A percentile compares a stretch with the other conserved stretches of the same genome.
Conservation (phyloP, 2,888 invertebrate genomes). For the Odontocerum albicorne region DNA sequence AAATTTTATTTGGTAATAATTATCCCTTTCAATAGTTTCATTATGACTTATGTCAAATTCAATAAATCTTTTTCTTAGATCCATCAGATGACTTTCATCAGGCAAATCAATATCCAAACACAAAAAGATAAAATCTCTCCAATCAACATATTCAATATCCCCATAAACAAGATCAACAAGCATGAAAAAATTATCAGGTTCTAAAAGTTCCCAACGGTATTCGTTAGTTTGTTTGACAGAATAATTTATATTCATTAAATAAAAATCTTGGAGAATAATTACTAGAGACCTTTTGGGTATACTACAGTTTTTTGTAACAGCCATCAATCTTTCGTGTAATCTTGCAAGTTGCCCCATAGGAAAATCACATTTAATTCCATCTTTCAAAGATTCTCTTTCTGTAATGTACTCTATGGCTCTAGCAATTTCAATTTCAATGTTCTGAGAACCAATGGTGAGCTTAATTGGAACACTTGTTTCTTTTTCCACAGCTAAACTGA, state of each 20-base stretch:
- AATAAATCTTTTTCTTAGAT: conserved; percentile 51
- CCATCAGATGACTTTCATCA: conserved; percentile 55
- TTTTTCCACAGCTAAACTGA: conserved; percentile 53
- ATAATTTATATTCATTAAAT: conserved; percentile 50
- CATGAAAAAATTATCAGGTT: conserved; percentile 49
- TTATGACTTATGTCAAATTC: conserved; percentile 50
- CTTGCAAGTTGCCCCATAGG: conserved; percentile 48
- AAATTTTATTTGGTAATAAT: conserved; percentile 43
- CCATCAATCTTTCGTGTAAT: conserved; percentile 45
- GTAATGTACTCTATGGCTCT: conserved; percentile 41
- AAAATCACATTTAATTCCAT: conserved; percentile 42
- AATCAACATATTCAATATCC: conserved; percentile 59
- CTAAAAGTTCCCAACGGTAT: conserved; percentile 49
- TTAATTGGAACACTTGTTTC: conserved; percentile 51
- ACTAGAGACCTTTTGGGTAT: conserved; percentile 52
- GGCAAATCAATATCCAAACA: conserved; percentile 61
- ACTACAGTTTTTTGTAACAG: conserved; percentile 16
- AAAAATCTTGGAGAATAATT: conserved; percentile 56
- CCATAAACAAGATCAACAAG: conserved; percentile 56
- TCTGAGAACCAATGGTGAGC: conserved; percentile 53
- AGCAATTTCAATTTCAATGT: conserved; percentile 40
- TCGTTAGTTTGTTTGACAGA: conserved; percentile 45
- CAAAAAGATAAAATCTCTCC: conserved; percentile 68
- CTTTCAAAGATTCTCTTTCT: conserved; percentile 38
- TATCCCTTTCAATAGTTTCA: conserved; percentile 47